A percentile compares a stretch with the other conserved stretches of the same genome.
phyloP scores from a whole-genome alignment of 2,888 invertebrate genomes.

The Harmothoe impar region DNA sequence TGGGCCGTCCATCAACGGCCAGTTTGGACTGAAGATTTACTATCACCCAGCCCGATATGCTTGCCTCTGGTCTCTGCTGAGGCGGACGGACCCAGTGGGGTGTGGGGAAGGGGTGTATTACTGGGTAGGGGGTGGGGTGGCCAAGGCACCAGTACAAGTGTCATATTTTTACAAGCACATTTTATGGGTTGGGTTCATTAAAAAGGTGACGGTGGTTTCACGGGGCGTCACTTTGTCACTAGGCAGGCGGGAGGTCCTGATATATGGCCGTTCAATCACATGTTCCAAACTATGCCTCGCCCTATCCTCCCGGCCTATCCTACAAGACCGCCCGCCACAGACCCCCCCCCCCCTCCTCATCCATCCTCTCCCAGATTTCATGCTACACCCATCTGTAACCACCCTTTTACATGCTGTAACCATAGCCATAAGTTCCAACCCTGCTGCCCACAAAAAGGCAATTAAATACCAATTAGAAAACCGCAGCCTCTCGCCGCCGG shows the following conservation, averaged over 20 bases:
- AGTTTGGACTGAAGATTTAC: slow-evolving; percentile 44
- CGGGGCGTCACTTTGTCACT: slow-evolving; percentile 53
- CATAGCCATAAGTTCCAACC: slow-evolving; percentile 18
- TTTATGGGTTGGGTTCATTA: slow-evolving; percentile 46
- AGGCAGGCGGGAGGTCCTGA: slow-evolving; percentile 16
- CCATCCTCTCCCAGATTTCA: neutral
- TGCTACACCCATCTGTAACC: slow-evolving; percentile 6
- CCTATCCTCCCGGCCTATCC: neutral
- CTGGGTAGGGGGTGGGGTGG: neutral
- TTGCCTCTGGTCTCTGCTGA: neutral
- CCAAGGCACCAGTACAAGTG: neutral
- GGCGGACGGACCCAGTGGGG: neutral
- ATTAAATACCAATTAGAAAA: slow-evolving; percentile 41
- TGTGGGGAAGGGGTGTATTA: neutral
- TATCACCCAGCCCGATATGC: neutral
- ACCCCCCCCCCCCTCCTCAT: neutral
- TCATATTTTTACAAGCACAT: slow-evolving; percentile 57
- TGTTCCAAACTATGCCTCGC: neutral
- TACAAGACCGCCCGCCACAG: neutral
- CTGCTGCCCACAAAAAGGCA: slow-evolving; percentile 5
- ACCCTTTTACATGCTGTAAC: slow-evolving; percentile 46
- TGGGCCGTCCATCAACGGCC: slow-evolving; percentile 32
- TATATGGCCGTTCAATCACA: neutral
- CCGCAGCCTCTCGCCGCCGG: neutral
- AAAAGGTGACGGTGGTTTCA: slow-evolving; percentile 37